These are phyloP conservation scores for Nannospalax galili DNA, from an alignment of 2,113 vertebrate species.

Conservation along the genomic window DNA sequence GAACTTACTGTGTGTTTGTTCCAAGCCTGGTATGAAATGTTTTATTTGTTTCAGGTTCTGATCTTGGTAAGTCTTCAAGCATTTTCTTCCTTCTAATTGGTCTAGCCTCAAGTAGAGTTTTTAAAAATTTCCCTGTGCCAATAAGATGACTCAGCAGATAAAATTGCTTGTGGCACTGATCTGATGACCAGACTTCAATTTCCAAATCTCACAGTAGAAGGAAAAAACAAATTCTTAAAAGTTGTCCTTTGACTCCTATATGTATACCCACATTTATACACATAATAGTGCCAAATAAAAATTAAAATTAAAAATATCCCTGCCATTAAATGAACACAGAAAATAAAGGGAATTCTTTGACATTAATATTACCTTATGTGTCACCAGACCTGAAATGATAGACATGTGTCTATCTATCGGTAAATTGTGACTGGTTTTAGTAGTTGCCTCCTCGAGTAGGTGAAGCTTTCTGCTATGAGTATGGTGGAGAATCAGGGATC, in stretches of 20 bases:
- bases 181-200: too few relatives aligned
- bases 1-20: neutral
- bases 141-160: neutral
- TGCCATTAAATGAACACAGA: neutral
- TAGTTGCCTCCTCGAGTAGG: neutral
- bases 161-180: neutral
- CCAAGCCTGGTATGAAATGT: neutral
- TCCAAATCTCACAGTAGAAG: neutral
- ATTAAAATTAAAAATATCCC: neutral
- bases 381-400: neutral
- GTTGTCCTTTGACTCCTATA: neutral
- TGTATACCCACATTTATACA: neutral
- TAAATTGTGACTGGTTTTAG: neutral
- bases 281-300: neutral
- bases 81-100: neutral
- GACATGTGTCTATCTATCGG: neutral
- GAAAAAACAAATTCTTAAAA: neutral
- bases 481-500: neutral
- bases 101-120: neutral
- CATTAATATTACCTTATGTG: neutral
- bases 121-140: neutral
- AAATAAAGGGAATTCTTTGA: neutral
- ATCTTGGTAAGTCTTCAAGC: neutral
- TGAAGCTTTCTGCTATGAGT: neutral
- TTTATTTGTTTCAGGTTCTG: constrained; percentile 9